Evolutionary conservation across 1,140 invertebrate genomes (phyloP).

Genomic region (Pararge aegeria): DNA sequence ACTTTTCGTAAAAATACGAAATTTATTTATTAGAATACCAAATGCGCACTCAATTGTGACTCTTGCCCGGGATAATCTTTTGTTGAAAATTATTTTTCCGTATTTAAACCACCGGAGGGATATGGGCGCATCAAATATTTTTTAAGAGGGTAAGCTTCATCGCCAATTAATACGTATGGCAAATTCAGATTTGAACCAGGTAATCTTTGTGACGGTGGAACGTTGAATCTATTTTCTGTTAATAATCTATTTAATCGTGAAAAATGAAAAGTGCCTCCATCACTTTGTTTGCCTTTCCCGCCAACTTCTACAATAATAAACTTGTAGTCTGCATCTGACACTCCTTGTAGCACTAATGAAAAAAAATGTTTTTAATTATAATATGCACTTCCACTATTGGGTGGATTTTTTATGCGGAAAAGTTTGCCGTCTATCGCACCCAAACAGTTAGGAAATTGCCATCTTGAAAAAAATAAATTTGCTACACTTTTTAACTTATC

Average conservation of each 20-base stretch:
- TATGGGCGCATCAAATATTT: not conserved
- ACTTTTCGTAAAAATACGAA: not conserved
- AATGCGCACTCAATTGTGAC: not conserved
- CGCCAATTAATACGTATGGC: not conserved
- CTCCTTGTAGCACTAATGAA: too few species aligned
- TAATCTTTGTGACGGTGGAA: not conserved
- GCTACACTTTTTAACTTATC: too few species aligned
- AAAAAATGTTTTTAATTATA: too few species aligned
- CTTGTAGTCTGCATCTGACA: not conserved
- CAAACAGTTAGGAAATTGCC: too few species aligned
- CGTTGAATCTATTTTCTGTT: not conserved
- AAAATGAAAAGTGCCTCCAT: not conserved
- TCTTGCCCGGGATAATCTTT: not conserved
- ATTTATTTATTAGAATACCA: not conserved
- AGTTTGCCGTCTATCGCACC: too few species aligned
- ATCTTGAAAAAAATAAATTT: too few species aligned
- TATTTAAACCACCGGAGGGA: not conserved
- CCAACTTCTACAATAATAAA: not conserved
- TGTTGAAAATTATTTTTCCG: not conserved
- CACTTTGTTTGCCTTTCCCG: not conserved
- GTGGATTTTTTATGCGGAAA: too few species aligned
- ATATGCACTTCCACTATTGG: too few species aligned
- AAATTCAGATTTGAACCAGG: not conserved
- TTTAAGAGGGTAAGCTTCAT: not conserved
- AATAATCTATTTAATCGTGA: not conserved